Evolutionary conservation across 2,888 invertebrate genomes (phyloP).

Genomic region (Agrochola circellaris): DNA sequence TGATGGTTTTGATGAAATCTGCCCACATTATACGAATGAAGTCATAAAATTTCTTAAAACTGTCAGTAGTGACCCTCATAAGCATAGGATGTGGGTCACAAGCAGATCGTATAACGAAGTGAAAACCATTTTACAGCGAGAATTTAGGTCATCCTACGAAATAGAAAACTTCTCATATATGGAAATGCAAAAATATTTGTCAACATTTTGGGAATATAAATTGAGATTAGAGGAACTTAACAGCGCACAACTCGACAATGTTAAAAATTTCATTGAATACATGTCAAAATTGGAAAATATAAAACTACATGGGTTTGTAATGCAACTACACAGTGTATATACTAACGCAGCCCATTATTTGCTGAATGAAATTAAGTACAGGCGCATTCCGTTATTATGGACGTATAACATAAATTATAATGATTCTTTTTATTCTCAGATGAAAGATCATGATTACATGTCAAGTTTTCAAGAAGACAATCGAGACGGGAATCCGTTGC

Average conservation of each 20-base stretch:
- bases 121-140: constrained; percentile 27
- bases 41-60: constrained; percentile 27
- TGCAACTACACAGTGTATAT: constrained; percentile 9
- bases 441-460: neutral
- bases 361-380: neutral
- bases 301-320: constrained; percentile 1
- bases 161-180: constrained; percentile 29
- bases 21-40: constrained; percentile 50
- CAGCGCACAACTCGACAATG: constrained; percentile 35
- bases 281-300: constrained; percentile 5
- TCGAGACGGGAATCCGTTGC: constrained; percentile 32
- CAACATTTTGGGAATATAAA: constrained; percentile 39
- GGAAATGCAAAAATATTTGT: constrained; percentile 43
- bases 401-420: neutral
- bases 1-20: constrained; percentile 64
- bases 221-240: constrained; percentile 31
- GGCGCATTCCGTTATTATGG: constrained; percentile 19
- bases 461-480: neutral
- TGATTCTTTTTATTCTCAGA: neutral
- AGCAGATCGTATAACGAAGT: constrained; percentile 54
- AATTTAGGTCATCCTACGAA: constrained; percentile 40
- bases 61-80: constrained; percentile 11
- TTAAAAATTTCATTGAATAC: constrained; percentile 17
- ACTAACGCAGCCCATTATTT: neutral
- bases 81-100: constrained; percentile 53